Base-by-base conservation (phyloP, 2,113 vertebrate species). In the Calonectris borealis region DNA sequence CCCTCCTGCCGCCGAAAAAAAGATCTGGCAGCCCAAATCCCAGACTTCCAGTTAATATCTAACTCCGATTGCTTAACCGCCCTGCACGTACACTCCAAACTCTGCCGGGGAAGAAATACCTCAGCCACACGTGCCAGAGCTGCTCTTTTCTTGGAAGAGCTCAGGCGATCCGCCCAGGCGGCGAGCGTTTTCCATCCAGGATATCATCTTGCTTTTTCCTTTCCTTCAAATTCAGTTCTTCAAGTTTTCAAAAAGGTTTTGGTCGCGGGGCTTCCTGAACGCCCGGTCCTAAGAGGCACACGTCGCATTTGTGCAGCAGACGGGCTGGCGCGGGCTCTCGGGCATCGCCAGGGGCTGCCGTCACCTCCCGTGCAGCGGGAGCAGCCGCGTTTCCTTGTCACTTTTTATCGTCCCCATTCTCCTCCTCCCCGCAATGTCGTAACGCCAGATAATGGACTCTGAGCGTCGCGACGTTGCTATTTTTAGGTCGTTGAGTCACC, bases 341-440 rank as follows among this genome's bases (percentile, higher is more conserved):
- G 61, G 40, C 12, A 6, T 36, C 3, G 3, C 18, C 9, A 4
- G 61, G 19, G 20, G 52, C 55, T 40, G 81, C 55, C 4, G 1
- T 64, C 9, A 3, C 34, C 82, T 46, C 38, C 24, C 11, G 7
- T 8, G 60, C 36, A 12, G 60, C 60, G 6, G 46, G 16, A 52
- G 48, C 36, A 34, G 58, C 64, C 34, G 2, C 1, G 0, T 72
- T 72, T 60, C 78, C 34, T 54, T 20, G 7, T 49, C 40, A 40
- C 40, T 40, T 62, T 66, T 66, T 29, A 8, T 13, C 27, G 17
- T 27, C 76, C 7, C 1, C 0, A 0, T 29, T 16, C 17, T 58
- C 21, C n/a, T 49, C 52, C 16, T 51, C 14, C 51, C 4, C 1
- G 3, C 6, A 0, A 1, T 5, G 18, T 20, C 2, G 2, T 10